Evolutionary conservation across 2,113 vertebrate genomes (phyloP).

Genomic region (Ailuropoda melanoleuca): DNA sequence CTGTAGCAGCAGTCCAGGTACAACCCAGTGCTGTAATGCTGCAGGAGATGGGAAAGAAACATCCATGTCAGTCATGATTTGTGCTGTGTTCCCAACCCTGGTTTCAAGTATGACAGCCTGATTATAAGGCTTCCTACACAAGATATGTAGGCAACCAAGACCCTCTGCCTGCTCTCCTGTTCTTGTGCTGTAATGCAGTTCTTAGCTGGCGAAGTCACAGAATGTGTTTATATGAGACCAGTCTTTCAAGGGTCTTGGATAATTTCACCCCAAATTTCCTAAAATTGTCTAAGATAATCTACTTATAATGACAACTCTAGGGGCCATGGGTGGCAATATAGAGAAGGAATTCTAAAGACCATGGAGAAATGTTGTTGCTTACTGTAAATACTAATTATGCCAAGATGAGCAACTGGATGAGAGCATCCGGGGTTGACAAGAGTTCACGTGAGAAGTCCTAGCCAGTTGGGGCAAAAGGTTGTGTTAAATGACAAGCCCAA

Average conservation of each 20-base stretch:
- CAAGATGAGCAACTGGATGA: not conserved
- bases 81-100: slow-evolving; percentile 20
- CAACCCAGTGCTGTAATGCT: not conserved
- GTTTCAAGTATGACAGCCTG: slow-evolving; percentile 57
- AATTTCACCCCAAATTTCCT: slow-evolving; percentile 14
- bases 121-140: slow-evolving; percentile 58
- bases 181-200: not conserved
- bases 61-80: not conserved
- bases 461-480: not conserved
- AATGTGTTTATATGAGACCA: not conserved
- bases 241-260: slow-evolving; percentile 9
- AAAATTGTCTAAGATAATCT: slow-evolving; percentile 11
- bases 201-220: not conserved
- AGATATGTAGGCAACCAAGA: slow-evolving; percentile 40
- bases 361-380: not conserved
- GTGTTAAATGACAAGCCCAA: not conserved
- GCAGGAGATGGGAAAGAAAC: not conserved
- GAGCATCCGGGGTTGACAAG: not conserved
- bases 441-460: not conserved
- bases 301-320: not conserved
- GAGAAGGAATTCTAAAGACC: slow-evolving; percentile 28
- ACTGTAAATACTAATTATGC: not conserved
- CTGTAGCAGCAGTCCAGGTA: not conserved
- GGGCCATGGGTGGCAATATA: not conserved
- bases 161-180: not conserved